Conservation (phyloP, 1,140 invertebrate species). For the Drosophila ohnishii region DNA sequence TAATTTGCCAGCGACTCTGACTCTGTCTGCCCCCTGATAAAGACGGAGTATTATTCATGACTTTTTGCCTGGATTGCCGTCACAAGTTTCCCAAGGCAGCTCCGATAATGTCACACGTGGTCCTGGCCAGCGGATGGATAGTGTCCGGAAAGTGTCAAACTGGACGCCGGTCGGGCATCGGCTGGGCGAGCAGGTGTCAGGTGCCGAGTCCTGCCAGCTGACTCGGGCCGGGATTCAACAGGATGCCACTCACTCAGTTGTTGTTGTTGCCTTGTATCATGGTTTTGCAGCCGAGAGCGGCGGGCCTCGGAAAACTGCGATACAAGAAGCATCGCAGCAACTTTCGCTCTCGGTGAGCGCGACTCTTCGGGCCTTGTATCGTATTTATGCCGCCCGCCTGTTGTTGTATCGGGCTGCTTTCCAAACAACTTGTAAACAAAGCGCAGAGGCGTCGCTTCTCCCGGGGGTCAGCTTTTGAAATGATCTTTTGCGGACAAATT, state of each 20-base stretch:
- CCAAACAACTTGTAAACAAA: constrained; percentile 81
- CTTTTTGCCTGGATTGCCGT: constrained; percentile 21
- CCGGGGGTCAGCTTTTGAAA: constrained; percentile 22
- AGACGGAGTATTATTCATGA: constrained; percentile 68
- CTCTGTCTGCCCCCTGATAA: constrained; percentile 58
- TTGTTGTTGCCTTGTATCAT: constrained; percentile 73
- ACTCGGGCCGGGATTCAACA: constrained; percentile 58
- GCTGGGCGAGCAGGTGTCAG: constrained; percentile 61
- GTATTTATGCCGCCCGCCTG: constrained; percentile 53
- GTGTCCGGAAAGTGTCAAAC: constrained; percentile 68
- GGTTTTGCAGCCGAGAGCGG: constrained; percentile 62
- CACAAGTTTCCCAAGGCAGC: constrained; percentile 23
- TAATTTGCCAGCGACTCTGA: constrained; percentile 66
- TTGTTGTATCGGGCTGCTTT: constrained; percentile 55
- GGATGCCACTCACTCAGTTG: constrained; percentile 41
- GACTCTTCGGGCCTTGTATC: constrained; percentile 59
- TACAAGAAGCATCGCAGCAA: constrained; percentile 60
- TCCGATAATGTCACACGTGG: constrained; percentile 68
- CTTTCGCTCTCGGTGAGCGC: constrained; percentile 68
- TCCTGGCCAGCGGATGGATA: constrained; percentile 44
- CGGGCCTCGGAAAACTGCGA: constrained; percentile 60
- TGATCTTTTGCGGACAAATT: constrained; percentile 2
- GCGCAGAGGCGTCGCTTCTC: constrained; percentile 59
- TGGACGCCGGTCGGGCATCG: constrained; percentile 65
- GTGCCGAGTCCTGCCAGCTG: constrained; percentile 49